phyloP scores from a whole-genome alignment of 92 coral and sea anemone genomes.

The Paragorgia papillata region DNA sequence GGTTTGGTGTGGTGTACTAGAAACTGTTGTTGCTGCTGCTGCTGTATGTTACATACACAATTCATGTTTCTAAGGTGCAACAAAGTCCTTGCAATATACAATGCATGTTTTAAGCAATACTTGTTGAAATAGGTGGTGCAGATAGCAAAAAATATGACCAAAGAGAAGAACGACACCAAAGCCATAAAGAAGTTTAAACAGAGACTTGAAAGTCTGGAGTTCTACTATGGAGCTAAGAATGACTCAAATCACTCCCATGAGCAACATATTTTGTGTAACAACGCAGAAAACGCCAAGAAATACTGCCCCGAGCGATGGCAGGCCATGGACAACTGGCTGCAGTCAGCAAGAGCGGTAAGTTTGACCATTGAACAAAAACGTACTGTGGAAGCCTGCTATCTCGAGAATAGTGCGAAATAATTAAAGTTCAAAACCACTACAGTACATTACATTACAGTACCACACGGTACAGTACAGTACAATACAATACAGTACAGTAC shows the following conservation, averaged over 20 bases:
- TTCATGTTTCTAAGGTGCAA: too few species aligned
- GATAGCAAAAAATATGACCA: slow-evolving; percentile 72
- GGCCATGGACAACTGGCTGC: slow-evolving; percentile 78
- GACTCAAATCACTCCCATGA: slow-evolving; percentile 1
- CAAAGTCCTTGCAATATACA: too few species aligned
- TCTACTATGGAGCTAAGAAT: slow-evolving; percentile 6
- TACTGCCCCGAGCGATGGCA: slow-evolving; percentile 78
- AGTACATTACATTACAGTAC: too few species aligned
- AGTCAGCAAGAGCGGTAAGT: slow-evolving; percentile 62
- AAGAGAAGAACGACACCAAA: slow-evolving; percentile 57
- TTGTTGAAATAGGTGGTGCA: slow-evolving; percentile 38
- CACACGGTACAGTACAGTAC: too few species aligned
- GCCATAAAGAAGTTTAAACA: slow-evolving; percentile 68
- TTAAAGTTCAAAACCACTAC: too few species aligned
- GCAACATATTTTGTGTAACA: slow-evolving; percentile 1
- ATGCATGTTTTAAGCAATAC: too few species aligned
- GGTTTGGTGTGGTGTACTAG: background rate
- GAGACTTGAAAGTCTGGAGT: slow-evolving; percentile 15
- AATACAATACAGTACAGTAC: too few species aligned
- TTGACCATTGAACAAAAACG: slow-evolving; percentile 60
- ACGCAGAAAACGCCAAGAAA: slow-evolving; percentile 66
- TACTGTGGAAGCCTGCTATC: too few species aligned
- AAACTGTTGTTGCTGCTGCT: background rate
- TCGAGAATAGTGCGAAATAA: too few species aligned
- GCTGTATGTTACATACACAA: too few species aligned